Conservation (phyloP, 2,113 vertebrate genomes). For the Lethenteron reissneri region DNA sequence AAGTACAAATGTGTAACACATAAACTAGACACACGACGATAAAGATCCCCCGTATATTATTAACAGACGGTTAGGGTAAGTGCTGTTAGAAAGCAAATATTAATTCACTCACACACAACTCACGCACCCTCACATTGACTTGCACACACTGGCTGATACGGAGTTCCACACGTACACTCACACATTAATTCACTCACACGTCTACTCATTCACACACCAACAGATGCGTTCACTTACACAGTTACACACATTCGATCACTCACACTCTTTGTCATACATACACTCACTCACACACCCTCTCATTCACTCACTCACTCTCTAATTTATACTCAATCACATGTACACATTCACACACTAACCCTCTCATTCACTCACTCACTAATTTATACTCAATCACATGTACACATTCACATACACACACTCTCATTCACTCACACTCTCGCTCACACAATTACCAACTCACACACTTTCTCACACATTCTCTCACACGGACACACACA, state of each 20-base stretch:
- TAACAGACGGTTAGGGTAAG: too few relatives aligned
- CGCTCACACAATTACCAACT: too few relatives aligned
- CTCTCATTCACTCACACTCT: too few relatives aligned
- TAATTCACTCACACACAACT: background rate
- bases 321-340: background rate
- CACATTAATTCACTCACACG: background rate
- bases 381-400: background rate
- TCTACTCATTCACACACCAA: background rate
- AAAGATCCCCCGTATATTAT: too few relatives aligned
- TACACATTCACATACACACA: background rate
- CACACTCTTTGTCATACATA: background rate
- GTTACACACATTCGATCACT: background rate
- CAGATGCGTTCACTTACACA: background rate
- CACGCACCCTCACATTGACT: background rate
- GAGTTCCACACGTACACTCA: background rate
- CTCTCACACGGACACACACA: slow-evolving; percentile 1
- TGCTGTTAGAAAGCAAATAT: too few relatives aligned
- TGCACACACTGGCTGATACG: background rate
- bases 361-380: background rate
- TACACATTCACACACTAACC: background rate
- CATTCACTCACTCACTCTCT: background rate
- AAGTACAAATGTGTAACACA: too few relatives aligned
- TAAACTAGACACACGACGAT: too few relatives aligned
- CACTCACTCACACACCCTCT: background rate
- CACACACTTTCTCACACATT: too few relatives aligned